Base-by-base conservation (phyloP, 2,113 vertebrate genomes). In the Crotophaga sulcirostris region DNA sequence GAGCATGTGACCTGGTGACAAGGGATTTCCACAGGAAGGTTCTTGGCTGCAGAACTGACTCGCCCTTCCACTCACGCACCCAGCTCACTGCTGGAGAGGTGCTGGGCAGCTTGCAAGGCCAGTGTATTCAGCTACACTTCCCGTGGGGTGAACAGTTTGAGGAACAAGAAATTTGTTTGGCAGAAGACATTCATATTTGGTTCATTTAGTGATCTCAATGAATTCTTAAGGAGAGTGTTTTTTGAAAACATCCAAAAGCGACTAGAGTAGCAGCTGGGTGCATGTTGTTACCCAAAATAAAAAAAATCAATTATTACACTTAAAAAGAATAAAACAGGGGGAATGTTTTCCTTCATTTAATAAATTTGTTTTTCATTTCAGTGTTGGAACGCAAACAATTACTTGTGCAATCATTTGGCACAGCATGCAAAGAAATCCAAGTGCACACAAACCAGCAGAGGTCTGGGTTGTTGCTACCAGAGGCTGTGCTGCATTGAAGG, bases 271-370 rank as follows among this genome's bases (percentile, higher is more conserved):
- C 82, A 84, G 59, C 59, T 58, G 59, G 36, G 19, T 79, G 45
- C 58, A 81, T 60, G 40, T 68, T 60, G 49, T 74, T 86, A 78
- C 64, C 47, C 42, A 59, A 92, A 89, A 87, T 28, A 78, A 90
- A 86, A 49, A 51, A 84, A 42, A 14, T 75, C 42, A 74, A n/a
- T 4, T 1, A 86, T 72, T 78, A 64, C 31, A 60, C 55, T 84
- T 91, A 75, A 93, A 96, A 93, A 84, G 51, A 94, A 92, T 90
- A 95, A 96, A 96, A 90, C 78, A 75, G 69, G 33, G 38, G 33
- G 25, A 79, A 59, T 67, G 64, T 96, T 95, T 89, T 81, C 63
- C 31, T 84, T 95, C 67, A 63, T 24, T 9, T 66, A 84, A 66
- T 84, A 82, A 60, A 91, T 92, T 75, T 77, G 55, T 44, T 97